These are phyloP conservation scores for Galeopterus variegatus DNA, from an alignment of 2,113 vertebrate species.

Conservation along the genomic window DNA sequence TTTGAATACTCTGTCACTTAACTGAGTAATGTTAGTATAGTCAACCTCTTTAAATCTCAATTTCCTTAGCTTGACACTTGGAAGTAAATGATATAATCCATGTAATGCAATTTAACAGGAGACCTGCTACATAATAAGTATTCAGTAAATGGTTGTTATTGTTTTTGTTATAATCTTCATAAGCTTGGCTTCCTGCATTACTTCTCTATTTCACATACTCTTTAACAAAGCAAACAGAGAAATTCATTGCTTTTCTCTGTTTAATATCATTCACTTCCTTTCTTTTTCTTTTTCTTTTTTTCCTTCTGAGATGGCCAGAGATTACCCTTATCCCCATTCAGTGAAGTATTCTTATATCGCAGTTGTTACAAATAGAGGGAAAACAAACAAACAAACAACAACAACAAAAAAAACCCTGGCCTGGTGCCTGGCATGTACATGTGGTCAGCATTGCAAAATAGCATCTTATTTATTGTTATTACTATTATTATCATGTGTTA, in stretches of 20 bases:
- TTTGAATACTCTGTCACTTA: background rate
- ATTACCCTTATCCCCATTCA: background rate
- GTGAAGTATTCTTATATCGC: background rate
- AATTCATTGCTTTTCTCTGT: background rate
- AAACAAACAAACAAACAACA: no score
- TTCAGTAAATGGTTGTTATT: background rate
- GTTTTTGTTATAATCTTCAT: constrained; percentile 41
- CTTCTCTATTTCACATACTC: constrained; percentile 9
- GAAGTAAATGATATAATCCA: background rate
- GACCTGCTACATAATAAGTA: background rate
- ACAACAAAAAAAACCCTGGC: background rate
- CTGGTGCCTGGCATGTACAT: background rate
- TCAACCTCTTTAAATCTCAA: background rate
- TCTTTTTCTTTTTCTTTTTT: background rate
- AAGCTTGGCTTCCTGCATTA: background rate
- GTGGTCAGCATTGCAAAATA: background rate
- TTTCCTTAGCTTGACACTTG: constrained; percentile 15
- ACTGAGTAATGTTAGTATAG: background rate
- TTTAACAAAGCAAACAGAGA: constrained; percentile 23
- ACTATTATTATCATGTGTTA: background rate
- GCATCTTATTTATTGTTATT: background rate
- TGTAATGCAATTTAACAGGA: background rate
- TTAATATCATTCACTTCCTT: background rate
- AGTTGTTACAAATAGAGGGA: background rate
- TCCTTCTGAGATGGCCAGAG: background rate